Base-by-base conservation (phyloP, 2,888 invertebrate species). In the Andrena hattorfiana region DNA sequence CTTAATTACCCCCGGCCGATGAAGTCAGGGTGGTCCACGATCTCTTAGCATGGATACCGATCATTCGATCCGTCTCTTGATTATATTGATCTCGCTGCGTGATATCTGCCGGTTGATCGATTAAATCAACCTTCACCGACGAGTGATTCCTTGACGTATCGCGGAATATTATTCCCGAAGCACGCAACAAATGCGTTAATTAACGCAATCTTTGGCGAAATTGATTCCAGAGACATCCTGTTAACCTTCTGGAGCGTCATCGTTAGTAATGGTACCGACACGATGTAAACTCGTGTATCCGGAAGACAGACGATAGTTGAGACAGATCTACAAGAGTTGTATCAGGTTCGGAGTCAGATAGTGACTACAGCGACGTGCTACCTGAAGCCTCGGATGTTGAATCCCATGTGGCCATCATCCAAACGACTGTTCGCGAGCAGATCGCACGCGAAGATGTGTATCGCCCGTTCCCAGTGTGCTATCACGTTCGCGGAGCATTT, bases 1-100 rank as follows among this genome's bases (percentile, higher is more conserved):
- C 90, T 91, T 91, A 91, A 91, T 92, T 92, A 91, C 90, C 92
- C 89, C 89, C 75, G 86, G 84, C 87, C 88, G 86, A 91, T 89
- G 71, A 81, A 90, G 83, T 83, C 92, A 82, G 92, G 92, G 92
- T 92, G 92, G 92, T 92, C 91, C 89, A 84, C 85, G 84, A 85
- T 87, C 76, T 83, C 81, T 78, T 84, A 59, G 64, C 80, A 69
- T 64, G 73, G 82, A 84, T 83, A 82, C 85, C 83, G 83, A 85
- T 85, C 81, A 77, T 74, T 85, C 77, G 84, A 77, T 80, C 68
- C 73, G 83, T 81, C 82, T 77, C 80, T 74, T 84, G 88, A 88
- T 87, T 88, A 75, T 81, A 86, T 73, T 56, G 86, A 80, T 84
- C 67, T 76, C 79, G 69, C 84, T 78, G 77, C 82, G 71, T 80